Conservation (phyloP, 2,113 vertebrate species). For the Odobenus rosmarus region DNA sequence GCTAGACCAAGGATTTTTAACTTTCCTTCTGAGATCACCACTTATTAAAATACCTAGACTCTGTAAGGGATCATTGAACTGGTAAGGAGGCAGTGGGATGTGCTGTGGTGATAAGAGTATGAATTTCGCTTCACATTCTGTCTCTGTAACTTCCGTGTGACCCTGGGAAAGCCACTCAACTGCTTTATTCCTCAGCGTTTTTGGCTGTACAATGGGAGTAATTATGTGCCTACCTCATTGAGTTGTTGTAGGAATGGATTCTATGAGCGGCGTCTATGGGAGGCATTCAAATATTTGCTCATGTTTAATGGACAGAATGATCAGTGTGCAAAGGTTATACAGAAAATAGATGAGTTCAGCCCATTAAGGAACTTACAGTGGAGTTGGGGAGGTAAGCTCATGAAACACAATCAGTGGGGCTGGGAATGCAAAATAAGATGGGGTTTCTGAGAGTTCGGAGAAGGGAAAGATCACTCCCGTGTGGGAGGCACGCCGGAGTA, state of each 20-base stretch:
- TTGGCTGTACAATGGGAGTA: neutral
- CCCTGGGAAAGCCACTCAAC: neutral
- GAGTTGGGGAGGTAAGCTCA: neutral
- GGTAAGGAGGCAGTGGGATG: neutral
- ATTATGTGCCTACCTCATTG: neutral
- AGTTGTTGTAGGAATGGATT: neutral
- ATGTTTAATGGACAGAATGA: neutral
- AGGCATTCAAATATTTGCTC: constrained; percentile 15
- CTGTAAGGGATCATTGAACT: neutral
- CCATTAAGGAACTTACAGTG: neutral
- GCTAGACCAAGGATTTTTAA: neutral
- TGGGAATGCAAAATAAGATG: neutral
- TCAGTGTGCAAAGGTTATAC: neutral
- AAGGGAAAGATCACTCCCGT: neutral
- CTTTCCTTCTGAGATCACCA: neutral
- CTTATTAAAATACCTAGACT: neutral
- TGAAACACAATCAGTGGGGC: neutral
- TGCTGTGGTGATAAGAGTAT: neutral
- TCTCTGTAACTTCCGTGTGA: neutral
- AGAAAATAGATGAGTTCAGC: neutral
- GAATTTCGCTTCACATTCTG: neutral
- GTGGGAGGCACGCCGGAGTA: neutral
- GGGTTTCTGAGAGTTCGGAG: neutral
- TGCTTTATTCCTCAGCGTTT: neutral
- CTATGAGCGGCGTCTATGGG: neutral